phyloP scores from a whole-genome alignment of 2,888 invertebrate genomes.

The Calephelis perditalis region DNA sequence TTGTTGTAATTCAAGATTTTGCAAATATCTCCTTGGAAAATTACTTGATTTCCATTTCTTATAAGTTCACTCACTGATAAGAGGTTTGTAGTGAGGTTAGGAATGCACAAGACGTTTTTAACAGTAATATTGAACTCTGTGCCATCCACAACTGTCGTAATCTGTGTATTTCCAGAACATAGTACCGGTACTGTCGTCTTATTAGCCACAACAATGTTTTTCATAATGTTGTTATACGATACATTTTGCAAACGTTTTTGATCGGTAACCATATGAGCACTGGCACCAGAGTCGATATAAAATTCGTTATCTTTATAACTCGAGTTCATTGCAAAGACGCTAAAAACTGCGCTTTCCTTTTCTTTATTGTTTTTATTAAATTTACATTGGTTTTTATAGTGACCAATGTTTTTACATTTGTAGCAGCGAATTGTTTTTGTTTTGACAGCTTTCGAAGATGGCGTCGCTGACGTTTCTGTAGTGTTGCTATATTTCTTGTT shows the following conservation, averaged over 20 bases:
- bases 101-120: constrained; percentile 25
- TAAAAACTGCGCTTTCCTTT: constrained; percentile 9
- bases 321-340: constrained; percentile 11
- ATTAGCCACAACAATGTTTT: constrained; percentile 33
- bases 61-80: constrained; percentile 28
- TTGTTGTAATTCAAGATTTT: constrained; percentile 22
- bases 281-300: constrained; percentile 29
- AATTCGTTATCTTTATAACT: constrained; percentile 18
- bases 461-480: constrained; percentile 5
- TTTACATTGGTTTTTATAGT: constrained; percentile 20
- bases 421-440: constrained; percentile 19
- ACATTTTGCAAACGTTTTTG: constrained; percentile 25
- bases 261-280: constrained; percentile 30
- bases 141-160: constrained; percentile 10
- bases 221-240: constrained; percentile 18
- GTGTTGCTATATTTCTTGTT: not conserved
- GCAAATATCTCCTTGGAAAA: constrained; percentile 22
- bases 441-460: constrained; percentile 1
- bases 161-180: constrained; percentile 22
- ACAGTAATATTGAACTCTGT: constrained; percentile 20
- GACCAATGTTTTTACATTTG: constrained; percentile 25
- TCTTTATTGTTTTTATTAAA: not conserved
- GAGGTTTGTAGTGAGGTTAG: constrained; percentile 27
- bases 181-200: constrained; percentile 28
- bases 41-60: constrained; percentile 26